Conservation (phyloP, 2,113 vertebrate genomes). For the Orycteropus afer region DNA sequence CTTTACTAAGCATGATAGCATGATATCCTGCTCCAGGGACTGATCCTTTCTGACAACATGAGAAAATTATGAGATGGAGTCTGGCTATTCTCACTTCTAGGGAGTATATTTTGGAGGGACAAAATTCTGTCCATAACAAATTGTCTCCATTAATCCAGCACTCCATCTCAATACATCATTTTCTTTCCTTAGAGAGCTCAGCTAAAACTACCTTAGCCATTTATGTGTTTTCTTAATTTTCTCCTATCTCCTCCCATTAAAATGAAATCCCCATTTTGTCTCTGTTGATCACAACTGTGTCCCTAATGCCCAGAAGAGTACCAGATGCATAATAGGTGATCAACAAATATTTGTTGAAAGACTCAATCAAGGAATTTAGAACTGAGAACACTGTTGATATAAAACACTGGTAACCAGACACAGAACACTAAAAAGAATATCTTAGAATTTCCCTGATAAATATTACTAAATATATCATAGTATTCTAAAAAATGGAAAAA, state of each 20-base stretch:
- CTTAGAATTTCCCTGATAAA: neutral
- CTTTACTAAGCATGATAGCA: too few relatives aligned
- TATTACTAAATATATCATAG: neutral
- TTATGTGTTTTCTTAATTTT: neutral
- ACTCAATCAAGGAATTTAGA: rapidly evolving
- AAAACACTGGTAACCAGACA: neutral
- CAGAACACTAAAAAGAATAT: neutral
- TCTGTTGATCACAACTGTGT: neutral
- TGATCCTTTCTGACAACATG: too few relatives aligned
- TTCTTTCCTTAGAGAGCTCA: neutral
- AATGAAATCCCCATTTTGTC: neutral
- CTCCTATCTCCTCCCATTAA: neutral
- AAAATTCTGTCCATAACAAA: too few relatives aligned
- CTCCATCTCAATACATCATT: rapidly evolving
- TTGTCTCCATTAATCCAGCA: too few relatives aligned
- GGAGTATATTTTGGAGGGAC: too few relatives aligned
- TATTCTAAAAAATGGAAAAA: neutral
- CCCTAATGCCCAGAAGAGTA: neutral
- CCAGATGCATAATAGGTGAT: too few relatives aligned
- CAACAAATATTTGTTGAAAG: too few relatives aligned
- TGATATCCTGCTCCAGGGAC: too few relatives aligned
- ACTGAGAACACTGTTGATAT: neutral
- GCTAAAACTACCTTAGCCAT: too few relatives aligned
- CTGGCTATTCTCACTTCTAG: too few relatives aligned
- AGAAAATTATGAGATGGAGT: too few relatives aligned